Evolutionary conservation across 2,888 invertebrate genomes (phyloP).

Genomic region (Vandiemenella viatica): DNA sequence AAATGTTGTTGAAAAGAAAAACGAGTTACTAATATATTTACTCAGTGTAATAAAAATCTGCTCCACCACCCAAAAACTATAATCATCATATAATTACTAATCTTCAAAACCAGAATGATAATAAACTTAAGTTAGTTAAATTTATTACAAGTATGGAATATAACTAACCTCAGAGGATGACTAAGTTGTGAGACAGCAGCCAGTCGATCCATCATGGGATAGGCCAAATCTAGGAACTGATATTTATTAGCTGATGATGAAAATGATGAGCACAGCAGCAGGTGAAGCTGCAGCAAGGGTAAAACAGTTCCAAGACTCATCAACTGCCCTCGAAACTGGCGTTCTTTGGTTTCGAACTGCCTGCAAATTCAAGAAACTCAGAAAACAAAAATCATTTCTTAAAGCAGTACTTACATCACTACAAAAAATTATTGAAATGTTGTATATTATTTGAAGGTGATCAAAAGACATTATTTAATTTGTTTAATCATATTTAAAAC

Average conservation of each 20-base stretch:
- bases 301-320: slow-evolving; percentile 42
- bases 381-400: not conserved
- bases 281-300: slow-evolving; percentile 52
- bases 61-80: too few species aligned
- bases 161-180: slow-evolving; percentile 37
- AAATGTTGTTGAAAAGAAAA: too few species aligned
- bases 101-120: too few species aligned
- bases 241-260: slow-evolving; percentile 55
- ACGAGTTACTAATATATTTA: too few species aligned
- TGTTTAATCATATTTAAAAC: too few species aligned
- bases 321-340: slow-evolving; percentile 38
- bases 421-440: not conserved
- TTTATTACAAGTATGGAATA: too few species aligned
- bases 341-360: slow-evolving; percentile 35
- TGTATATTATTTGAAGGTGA: not conserved
- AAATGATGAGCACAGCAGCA: slow-evolving; percentile 54
- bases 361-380: slow-evolving; percentile 18
- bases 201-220: slow-evolving; percentile 48
- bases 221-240: slow-evolving; percentile 55
- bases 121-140: too few species aligned
- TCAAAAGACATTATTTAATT: not conserved
- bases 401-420: not conserved
- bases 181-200: slow-evolving; percentile 47
- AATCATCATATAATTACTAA: too few species aligned
- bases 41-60: too few species aligned